Percentiles rank a stretch among this genome's conserved stretches.
Evolutionary conservation across 2,888 invertebrate species (phyloP).

Genomic region (Chironomus riparius): DNA sequence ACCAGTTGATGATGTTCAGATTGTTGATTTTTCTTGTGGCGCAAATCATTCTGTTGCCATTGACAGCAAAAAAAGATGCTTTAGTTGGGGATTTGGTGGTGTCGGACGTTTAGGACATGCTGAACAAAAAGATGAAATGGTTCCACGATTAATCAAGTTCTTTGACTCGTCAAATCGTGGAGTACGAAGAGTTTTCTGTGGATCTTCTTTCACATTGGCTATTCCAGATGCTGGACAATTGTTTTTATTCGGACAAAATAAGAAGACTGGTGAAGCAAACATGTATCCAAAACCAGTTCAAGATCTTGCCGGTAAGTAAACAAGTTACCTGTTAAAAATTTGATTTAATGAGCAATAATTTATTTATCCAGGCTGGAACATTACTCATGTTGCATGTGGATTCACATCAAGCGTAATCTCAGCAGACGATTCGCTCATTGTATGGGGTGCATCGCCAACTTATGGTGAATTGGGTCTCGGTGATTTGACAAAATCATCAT

Average conservation of each 20-base stretch:
- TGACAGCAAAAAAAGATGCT: conserved; percentile 80
- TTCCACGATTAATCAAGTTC: conserved; percentile 77
- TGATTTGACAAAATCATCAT: conserved; percentile 78
- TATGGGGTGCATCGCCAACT: conserved; percentile 91
- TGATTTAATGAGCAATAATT: neutral
- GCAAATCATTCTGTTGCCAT: conserved; percentile 85
- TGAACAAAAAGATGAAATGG: conserved; percentile 84
- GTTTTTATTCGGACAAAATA: conserved; percentile 84
- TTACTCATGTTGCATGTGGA: conserved; percentile 73
- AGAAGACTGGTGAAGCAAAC: conserved; percentile 87
- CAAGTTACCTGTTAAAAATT: neutral
- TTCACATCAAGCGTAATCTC: conserved; percentile 77
- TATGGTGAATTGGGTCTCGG: conserved; percentile 90
- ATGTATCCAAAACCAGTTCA: conserved; percentile 95
- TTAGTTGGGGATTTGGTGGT: conserved; percentile 91
- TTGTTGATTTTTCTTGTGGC: conserved; percentile 85
- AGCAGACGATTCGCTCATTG: conserved; percentile 83
- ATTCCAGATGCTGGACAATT: conserved; percentile 57
- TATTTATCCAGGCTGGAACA: conserved; percentile 65
- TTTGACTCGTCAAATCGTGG: conserved; percentile 80
- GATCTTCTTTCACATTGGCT: conserved; percentile 78
- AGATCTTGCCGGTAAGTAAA: conserved; percentile 61
- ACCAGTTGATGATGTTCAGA: conserved; percentile 75
- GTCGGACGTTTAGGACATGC: conserved; percentile 90
- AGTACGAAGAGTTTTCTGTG: conserved; percentile 71